A percentile compares a stretch with the other conserved stretches of the same genome.
Evolutionary conservation across 2,113 vertebrate genomes (phyloP).

Genomic region (Pycnonotus jocosus): DNA sequence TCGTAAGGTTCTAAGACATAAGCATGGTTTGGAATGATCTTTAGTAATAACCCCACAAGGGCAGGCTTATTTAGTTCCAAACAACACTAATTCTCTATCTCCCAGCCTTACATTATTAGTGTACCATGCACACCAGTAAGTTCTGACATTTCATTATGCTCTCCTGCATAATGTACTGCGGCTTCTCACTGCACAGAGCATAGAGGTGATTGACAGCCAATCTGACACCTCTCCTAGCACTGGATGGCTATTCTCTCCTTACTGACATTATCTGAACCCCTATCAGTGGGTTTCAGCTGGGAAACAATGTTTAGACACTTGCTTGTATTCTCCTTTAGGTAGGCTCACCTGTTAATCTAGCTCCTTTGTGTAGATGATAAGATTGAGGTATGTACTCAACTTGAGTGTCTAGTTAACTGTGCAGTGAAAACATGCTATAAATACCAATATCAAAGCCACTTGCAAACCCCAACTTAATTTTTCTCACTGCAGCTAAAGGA

Average conservation of each 20-base stretch:
- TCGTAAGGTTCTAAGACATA: not conserved
- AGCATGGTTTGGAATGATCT: not conserved
- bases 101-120: not conserved
- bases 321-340: not conserved
- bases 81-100: not conserved
- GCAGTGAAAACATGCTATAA: not conserved
- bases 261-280: not conserved
- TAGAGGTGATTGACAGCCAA: not conserved
- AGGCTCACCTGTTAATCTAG: not conserved
- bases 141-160: not conserved
- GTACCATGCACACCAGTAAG: not conserved
- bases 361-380: not conserved
- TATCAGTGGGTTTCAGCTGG: not conserved
- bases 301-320: not conserved
- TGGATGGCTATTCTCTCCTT: not conserved
- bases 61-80: not conserved
- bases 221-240: not conserved
- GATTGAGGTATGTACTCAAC: not conserved
- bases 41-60: not conserved
- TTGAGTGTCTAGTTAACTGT: not conserved
- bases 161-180: no score
- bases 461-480: not conserved
- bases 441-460: not conserved
- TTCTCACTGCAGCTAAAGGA: not conserved
- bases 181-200: not conserved